These are phyloP conservation scores for Mimumesa dahlbomi DNA, from an alignment of 2,888 invertebrate species.

Conservation along the genomic window DNA sequence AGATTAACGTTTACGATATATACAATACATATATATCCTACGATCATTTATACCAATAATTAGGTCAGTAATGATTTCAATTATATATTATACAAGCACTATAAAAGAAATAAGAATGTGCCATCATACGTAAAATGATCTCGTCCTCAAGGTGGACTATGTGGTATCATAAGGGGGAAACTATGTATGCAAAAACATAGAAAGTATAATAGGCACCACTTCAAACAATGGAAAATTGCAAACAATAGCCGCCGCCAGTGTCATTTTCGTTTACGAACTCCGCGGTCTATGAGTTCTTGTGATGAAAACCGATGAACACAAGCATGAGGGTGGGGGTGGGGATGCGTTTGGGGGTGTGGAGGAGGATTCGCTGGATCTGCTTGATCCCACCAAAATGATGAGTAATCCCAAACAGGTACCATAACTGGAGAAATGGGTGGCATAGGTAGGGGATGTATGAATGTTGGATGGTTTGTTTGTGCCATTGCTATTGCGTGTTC, in stretches of 20 bases:
- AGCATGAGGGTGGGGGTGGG: slow-evolving; percentile 48
- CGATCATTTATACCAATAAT: slow-evolving; percentile 28
- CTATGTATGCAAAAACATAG: slow-evolving; percentile 71
- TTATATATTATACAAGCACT: slow-evolving; percentile 3
- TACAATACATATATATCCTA: slow-evolving; percentile 15
- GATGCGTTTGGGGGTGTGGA: slow-evolving; percentile 46
- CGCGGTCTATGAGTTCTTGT: slow-evolving; percentile 63
- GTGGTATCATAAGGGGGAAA: slow-evolving; percentile 65
- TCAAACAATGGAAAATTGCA: slow-evolving; percentile 71
- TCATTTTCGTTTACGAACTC: slow-evolving; percentile 73
- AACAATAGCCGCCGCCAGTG: slow-evolving; percentile 70
- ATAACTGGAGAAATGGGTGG: slow-evolving; percentile 63
- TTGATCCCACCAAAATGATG: slow-evolving; percentile 71
- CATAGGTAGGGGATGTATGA: slow-evolving; percentile 66
- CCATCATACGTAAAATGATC: slow-evolving; percentile 47
- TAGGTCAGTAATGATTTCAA: slow-evolving; percentile 30
- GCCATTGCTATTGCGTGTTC: slow-evolving; percentile 62
- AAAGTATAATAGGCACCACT: slow-evolving; percentile 75
- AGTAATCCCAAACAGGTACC: slow-evolving; percentile 66
- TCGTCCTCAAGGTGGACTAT: slow-evolving; percentile 55
- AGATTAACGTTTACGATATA: slow-evolving; percentile 18
- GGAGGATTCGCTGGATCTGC: slow-evolving; percentile 56
- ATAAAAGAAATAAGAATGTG: slow-evolving; percentile 35
- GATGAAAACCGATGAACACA: slow-evolving; percentile 57
- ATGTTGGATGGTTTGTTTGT: slow-evolving; percentile 66